Conservation (phyloP, 2,797 vertebrate genomes). For the Artibeus jamaicensis region DNA sequence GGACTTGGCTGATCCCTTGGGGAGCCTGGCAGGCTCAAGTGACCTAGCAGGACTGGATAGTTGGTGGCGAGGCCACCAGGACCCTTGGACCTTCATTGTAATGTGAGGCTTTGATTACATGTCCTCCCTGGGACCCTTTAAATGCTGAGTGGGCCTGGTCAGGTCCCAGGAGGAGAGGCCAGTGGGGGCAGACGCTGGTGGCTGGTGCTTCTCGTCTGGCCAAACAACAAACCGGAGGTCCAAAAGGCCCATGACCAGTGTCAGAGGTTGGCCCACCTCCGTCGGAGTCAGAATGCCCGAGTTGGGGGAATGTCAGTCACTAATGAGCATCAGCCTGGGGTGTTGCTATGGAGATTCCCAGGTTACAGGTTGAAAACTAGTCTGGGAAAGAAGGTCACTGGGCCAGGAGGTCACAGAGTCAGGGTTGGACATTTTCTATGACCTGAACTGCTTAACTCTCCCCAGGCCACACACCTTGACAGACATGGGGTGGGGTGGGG, state of each 20-base stretch:
- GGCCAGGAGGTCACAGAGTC: background rate
- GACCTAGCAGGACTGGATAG: background rate
- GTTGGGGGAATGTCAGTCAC: background rate
- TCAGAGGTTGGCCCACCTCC: background rate
- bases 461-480: background rate
- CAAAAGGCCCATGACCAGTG: background rate
- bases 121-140: background rate
- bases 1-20: background rate
- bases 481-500: rapidly evolving
- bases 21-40: background rate
- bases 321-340: background rate
- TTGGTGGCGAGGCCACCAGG: background rate
- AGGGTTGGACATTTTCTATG: background rate
- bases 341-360: background rate
- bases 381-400: background rate
- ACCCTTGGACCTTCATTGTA: background rate
- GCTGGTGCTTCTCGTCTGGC: background rate
- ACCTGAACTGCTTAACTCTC: background rate
- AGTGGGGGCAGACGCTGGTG: background rate
- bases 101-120: background rate
- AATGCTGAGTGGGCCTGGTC: background rate
- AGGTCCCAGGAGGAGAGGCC: background rate
- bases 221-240: background rate
- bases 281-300: background rate
- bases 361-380: background rate